These are phyloP conservation scores for Drosophila erecta DNA, from an alignment of 1,140 invertebrate species.

Conservation along the genomic window DNA sequence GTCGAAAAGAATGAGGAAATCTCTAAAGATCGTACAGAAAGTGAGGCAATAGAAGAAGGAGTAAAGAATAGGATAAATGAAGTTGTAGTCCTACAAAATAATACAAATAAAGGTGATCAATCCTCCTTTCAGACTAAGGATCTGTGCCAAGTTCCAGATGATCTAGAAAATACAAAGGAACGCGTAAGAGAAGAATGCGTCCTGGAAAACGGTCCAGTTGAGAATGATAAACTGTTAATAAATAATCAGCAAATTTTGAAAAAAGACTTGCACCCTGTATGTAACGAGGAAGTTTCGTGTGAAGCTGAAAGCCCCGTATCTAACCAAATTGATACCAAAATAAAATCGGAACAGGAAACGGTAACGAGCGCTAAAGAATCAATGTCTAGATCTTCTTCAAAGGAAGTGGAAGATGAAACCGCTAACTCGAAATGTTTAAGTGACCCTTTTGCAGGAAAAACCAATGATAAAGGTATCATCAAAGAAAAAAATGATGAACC, in stretches of 20 bases:
- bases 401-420: neutral
- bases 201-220: neutral
- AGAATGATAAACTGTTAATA: neutral
- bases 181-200: neutral
- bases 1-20: constrained; percentile 15
- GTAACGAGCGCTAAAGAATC: neutral
- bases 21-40: neutral
- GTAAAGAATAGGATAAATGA: neutral
- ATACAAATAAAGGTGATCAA: neutral
- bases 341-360: neutral
- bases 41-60: neutral
- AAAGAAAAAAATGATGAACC: neutral
- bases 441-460: neutral
- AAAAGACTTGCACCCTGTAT: no score
- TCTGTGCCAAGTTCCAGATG: neutral
- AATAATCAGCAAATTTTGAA: neutral
- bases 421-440: neutral
- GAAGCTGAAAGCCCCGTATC: neutral
- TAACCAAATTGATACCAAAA: neutral
- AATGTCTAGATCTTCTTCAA: neutral
- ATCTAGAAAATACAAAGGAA: neutral
- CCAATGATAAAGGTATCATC: neutral
- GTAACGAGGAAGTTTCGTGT: neutral
- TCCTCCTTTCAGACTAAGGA: neutral
- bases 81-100: neutral